Evolutionary conservation across 2,113 vertebrate species (phyloP).

Genomic region (Sylvietta virens): DNA sequence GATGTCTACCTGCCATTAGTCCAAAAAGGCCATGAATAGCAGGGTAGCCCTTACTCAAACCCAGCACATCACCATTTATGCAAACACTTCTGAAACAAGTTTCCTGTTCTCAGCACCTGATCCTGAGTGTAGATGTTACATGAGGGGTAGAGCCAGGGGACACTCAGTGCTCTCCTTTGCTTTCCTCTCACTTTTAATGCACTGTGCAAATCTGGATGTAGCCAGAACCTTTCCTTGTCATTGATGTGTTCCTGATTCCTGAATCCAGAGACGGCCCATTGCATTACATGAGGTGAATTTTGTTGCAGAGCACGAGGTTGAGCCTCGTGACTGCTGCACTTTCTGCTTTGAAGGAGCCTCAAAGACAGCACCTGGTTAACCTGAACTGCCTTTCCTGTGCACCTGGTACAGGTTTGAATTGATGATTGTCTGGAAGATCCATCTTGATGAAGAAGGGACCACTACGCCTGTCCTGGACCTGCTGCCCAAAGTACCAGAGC

Average conservation of each 20-base stretch:
- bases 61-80: neutral
- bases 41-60: neutral
- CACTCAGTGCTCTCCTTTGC: neutral
- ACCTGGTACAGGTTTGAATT: conserved; percentile 68
- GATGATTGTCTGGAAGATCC: conserved; percentile 77
- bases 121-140: fast-evolving
- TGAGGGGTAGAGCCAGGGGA: neutral
- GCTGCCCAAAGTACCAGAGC: conserved; percentile 72
- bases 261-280: neutral
- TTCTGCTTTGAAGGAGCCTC: neutral
- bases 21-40: neutral
- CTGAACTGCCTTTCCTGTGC: neutral
- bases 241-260: neutral
- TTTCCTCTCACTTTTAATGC: neutral
- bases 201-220: neutral
- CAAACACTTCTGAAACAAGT: neutral
- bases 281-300: neutral
- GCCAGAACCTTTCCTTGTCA: neutral
- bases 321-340: neutral
- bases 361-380: neutral
- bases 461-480: conserved; percentile 75
- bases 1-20: neutral
- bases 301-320: neutral
- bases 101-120: neutral
- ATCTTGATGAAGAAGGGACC: conserved; percentile 68